A percentile compares a stretch with the other conserved stretches of the same genome.
phyloP scores from a whole-genome alignment of 2,888 invertebrate genomes.

The Volucella inanis region DNA sequence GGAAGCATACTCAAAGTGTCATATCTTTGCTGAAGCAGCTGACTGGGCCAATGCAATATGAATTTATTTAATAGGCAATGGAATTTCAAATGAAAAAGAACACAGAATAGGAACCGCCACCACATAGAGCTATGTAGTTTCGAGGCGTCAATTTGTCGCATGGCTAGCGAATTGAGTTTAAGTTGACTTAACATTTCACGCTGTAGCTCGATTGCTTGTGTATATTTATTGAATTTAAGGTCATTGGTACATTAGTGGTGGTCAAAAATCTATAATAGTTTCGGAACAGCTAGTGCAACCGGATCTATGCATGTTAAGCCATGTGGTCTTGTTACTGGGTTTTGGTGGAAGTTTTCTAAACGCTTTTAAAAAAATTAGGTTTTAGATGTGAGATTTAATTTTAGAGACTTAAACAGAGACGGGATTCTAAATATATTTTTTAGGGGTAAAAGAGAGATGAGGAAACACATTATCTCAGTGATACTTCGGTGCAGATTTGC shows the following conservation, averaged over 20 bases:
- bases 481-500: too few species aligned
- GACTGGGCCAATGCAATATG: conserved; percentile 48
- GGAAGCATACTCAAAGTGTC: conserved; percentile 41
- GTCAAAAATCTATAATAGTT: background rate
- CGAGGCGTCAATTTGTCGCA: conserved; percentile 43
- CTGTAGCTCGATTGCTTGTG: conserved; percentile 10
- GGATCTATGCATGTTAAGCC: background rate
- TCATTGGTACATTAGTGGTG: conserved; percentile 3
- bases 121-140: conserved; percentile 16
- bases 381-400: too few species aligned
- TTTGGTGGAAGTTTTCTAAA: too few species aligned
- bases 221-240: conserved; percentile 1
- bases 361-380: too few species aligned
- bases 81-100: conserved; percentile 31
- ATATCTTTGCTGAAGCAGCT: conserved; percentile 6
- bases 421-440: too few species aligned
- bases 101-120: background rate
- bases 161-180: conserved; percentile 5
- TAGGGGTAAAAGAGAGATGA: too few species aligned
- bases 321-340: too few species aligned
- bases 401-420: too few species aligned
- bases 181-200: background rate
- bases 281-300: background rate
- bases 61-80: conserved; percentile 66
- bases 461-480: too few species aligned